phyloP scores from a whole-genome alignment of 1,140 invertebrate species.

The Gonatopus flavifemur region DNA sequence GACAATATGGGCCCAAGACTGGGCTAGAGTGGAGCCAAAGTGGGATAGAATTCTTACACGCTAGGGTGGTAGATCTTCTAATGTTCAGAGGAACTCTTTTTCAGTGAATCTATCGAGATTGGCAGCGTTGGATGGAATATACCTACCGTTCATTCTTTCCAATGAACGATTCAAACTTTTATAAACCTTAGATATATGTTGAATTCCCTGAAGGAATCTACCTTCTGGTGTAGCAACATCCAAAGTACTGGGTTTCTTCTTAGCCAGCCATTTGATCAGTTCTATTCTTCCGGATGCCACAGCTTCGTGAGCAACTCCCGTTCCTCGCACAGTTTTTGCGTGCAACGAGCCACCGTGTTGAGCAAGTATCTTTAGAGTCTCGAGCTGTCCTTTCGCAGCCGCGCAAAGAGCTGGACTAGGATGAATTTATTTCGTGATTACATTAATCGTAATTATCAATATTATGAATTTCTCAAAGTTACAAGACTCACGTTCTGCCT shows the following conservation, averaged over 20 bases:
- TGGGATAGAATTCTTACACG: no score
- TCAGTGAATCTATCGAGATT: no score
- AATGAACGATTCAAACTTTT: no score
- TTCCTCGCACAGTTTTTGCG: slow-evolving; percentile 75
- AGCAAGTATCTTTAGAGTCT: slow-evolving; percentile 75
- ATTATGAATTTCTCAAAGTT: not conserved
- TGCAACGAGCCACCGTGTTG: slow-evolving; percentile 88
- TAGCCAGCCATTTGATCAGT: slow-evolving; percentile 82
- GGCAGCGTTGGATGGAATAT: no score
- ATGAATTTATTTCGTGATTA: not conserved
- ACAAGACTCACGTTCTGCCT: slow-evolving; percentile 74
- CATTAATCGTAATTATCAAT: not conserved
- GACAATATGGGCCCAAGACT: no score
- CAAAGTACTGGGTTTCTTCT: slow-evolving; percentile 78
- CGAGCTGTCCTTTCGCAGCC: slow-evolving; percentile 92
- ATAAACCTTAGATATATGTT: no score
- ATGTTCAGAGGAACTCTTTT: no score
- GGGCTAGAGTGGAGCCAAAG: no score
- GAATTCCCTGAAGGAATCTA: no score
- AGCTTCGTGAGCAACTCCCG: slow-evolving; percentile 78
- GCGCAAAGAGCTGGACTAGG: slow-evolving; percentile 80
- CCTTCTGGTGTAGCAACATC: slow-evolving; percentile 92
- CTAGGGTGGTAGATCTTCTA: no score
- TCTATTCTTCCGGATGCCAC: slow-evolving; percentile 88
- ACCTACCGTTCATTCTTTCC: no score